Conservation (phyloP, 2,888 invertebrate genomes). For the Patella caerulea region DNA sequence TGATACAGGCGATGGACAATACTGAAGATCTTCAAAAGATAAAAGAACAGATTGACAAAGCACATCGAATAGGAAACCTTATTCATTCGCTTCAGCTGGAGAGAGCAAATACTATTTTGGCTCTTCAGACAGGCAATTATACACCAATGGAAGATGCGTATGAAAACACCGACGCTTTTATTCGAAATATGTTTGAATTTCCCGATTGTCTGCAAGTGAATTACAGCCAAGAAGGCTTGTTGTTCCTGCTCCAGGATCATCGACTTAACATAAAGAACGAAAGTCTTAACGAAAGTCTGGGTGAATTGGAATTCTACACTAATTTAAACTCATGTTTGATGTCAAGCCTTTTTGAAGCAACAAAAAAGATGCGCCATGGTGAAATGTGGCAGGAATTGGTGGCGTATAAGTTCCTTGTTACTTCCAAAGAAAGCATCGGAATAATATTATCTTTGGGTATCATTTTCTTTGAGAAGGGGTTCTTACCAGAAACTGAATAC, state of each 20-base stretch:
- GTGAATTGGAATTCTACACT: slow-evolving; percentile 22
- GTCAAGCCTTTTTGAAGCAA: slow-evolving; percentile 5
- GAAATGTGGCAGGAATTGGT: slow-evolving; percentile 26
- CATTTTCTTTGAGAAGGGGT: slow-evolving; percentile 21
- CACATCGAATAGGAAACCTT: slow-evolving; percentile 24
- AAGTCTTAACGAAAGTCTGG: slow-evolving; percentile 10
- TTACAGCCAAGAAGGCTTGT: not conserved
- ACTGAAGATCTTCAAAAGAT: not conserved
- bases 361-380: slow-evolving; percentile 14
- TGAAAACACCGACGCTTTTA: slow-evolving; percentile 4
- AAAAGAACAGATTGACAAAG: slow-evolving; percentile 13
- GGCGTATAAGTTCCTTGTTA: slow-evolving; percentile 29
- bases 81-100: slow-evolving; percentile 30
- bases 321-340: slow-evolving; percentile 21
- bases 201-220: slow-evolving; percentile 1
- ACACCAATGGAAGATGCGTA: slow-evolving; percentile 10
- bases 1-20: not conserved
- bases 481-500: slow-evolving; percentile 13
- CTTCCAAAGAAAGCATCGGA: slow-evolving; percentile 28
- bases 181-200: not conserved
- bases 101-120: slow-evolving; percentile 23
- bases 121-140: slow-evolving; percentile 13
- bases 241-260: not conserved
- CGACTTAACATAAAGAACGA: slow-evolving; percentile 8
- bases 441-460: slow-evolving; percentile 22